These are phyloP conservation scores for Drosophila nr. medialis DNA, from an alignment of 2,888 invertebrate species.

Conservation along the genomic window DNA sequence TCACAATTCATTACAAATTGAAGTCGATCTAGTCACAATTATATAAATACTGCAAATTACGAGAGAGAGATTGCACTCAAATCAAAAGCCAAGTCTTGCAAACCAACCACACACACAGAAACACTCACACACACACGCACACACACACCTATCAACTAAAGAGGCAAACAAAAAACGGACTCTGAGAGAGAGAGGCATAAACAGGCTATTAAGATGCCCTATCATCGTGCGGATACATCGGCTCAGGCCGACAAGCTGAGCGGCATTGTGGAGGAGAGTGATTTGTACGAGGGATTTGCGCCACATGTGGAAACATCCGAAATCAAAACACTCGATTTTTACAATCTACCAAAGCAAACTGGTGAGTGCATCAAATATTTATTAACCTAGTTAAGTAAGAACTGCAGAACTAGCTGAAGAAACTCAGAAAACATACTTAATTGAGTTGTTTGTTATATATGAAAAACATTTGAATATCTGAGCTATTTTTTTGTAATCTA, in stretches of 20 bases:
- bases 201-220: conserved; percentile 83
- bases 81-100: conserved; percentile 25
- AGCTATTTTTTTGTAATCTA: background rate
- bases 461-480: background rate
- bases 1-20: conserved; percentile 21
- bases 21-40: conserved; percentile 75
- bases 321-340: conserved; percentile 86
- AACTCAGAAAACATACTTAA: background rate
- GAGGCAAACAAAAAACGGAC: conserved; percentile 4
- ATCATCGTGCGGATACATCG: conserved; percentile 83
- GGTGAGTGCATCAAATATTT: conserved; percentile 68
- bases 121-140: background rate
- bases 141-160: background rate
- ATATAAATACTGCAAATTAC: conserved; percentile 39
- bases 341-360: conserved; percentile 82
- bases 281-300: conserved; percentile 91
- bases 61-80: conserved; percentile 27
- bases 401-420: background rate
- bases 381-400: background rate
- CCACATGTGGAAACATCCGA: conserved; percentile 92
- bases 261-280: conserved; percentile 90
- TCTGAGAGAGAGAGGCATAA: conserved; percentile 21
- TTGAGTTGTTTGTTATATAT: background rate
- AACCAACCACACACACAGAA: background rate
- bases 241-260: conserved; percentile 89